A percentile compares a stretch with the other conserved stretches of the same genome.
phyloP scores from a whole-genome alignment of 2,797 vertebrate species.

The Hephaestus fuliginosus region DNA sequence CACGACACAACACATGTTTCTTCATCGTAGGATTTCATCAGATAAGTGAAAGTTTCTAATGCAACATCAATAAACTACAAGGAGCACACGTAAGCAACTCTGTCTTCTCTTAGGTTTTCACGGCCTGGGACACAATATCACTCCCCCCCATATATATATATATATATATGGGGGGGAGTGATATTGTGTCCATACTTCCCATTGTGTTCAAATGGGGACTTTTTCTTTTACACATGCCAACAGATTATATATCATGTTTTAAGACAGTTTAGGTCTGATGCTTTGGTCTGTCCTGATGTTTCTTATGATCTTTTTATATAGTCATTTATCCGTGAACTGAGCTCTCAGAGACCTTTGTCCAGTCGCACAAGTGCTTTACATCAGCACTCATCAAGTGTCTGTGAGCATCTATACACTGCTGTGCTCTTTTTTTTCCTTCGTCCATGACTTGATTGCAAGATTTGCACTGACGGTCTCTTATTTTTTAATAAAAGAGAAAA shows the following conservation, averaged over 20 bases:
- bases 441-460: background rate
- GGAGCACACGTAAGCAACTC: background rate
- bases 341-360: background rate
- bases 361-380: background rate
- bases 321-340: background rate
- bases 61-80: background rate
- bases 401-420: background rate
- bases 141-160: too few relatives aligned
- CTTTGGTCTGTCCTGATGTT: background rate
- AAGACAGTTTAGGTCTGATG: too few relatives aligned
- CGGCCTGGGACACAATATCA: too few relatives aligned
- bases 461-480: background rate
- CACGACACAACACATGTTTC: background rate
- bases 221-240: too few relatives aligned
- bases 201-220: too few relatives aligned
- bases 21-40: background rate
- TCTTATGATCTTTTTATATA: background rate
- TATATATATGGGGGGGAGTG: too few relatives aligned
- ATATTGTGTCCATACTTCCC: too few relatives aligned
- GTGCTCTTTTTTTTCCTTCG: background rate
- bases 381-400: background rate
- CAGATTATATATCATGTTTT: too few relatives aligned
- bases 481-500: background rate
- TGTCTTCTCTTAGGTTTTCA: too few relatives aligned
- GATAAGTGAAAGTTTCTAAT: background rate